Evolutionary conservation across 2,888 invertebrate genomes (phyloP), one percentile per base, ranked within the genome.

Genomic region (Limenitis camilla): DNA sequence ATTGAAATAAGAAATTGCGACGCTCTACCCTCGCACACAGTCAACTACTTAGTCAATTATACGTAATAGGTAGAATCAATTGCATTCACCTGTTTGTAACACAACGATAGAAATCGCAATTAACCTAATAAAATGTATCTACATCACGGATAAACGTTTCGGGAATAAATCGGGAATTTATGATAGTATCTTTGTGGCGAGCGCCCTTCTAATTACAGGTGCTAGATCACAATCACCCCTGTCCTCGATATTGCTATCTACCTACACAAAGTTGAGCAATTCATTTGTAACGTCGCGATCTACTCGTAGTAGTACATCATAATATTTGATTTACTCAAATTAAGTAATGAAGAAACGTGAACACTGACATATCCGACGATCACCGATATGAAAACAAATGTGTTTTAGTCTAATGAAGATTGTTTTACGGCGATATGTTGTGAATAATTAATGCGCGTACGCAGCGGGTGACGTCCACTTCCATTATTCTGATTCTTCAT

Each of bases 401-500:
- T 75, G 74, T 81, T 77, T 84, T 80, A 79, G 74, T 71, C 71
- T 87, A 86, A 87, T 87, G 86, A 81, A 85, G 81, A 86, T 87
- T 84, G 85, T 87, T 83, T 82, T 77, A 77, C 71, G 72, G 72
- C 78, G 65, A 74, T 59, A 54, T 53, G 52, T 69, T 68, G 72
- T 86, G 82, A 77, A 87, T 87, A 83, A 86, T 86, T 86, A 87
- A 87, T 86, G 85, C 87, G 84, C 85, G 71, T 75, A 85, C 85
- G 86, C 85, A 86, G 72, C 72, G 77, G 81, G 73, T 72, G 77
- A 71, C 73, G 66, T 61, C 70, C 73, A 69, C 74, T 74, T 84
- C 72, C 84, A 85, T 87, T 85, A 87, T 84, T 79, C 81, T 81
- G 85, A 86, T 85, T 87, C 86, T 81, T 83, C 87, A 87, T 87